Evolutionary conservation across 2,888 invertebrate genomes (phyloP), one percentile per base, ranked within the genome.

Genomic region (Agonopterix arenella): DNA sequence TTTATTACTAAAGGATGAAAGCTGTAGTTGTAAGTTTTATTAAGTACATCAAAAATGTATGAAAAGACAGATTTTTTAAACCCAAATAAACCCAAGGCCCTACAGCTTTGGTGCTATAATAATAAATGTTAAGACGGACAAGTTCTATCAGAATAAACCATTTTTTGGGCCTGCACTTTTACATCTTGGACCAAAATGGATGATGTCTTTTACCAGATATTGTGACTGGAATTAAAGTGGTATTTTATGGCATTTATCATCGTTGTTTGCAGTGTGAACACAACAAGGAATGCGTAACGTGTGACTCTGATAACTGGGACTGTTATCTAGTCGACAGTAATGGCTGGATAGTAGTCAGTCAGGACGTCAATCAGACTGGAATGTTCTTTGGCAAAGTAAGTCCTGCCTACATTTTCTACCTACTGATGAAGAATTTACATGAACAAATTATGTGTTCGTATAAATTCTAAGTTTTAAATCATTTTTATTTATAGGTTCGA

Each of bases 281-380:
- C 56, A 84, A 79, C 57, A 86, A 84, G 54, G 89, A 90, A 47
- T 86, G 85, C 47, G 70, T 70, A 13, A 79, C 76, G 0, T 92
- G 92, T 59, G 56, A 76, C 0, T 91, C 93, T 1, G 91, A 92
- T 44, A 91, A 91, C 51, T 90, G 95, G 72, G 93, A 94, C 54
- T 97, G 97, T 67, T 97, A 93, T 70, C 90, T 98, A 42, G 84
- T 98, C 41, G 98, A 98, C 76, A 96, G 96, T 76, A 96, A 97
- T 69, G 98, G 96, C 2, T 98, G 95, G 86, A 91, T 97, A 11
- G 82, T 96, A 1, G 92, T 94, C n/a, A 94, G 95, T 11, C 93
- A 96, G 66, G 91, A 93, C 50, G 79, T 89, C 0, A 89, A 65
- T 40, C 92, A 95, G 53, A 95, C 95, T 0, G 98, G 98, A 2